Conservation (phyloP, 1,140 invertebrate species). For the Cecropterus lyciades region DNA sequence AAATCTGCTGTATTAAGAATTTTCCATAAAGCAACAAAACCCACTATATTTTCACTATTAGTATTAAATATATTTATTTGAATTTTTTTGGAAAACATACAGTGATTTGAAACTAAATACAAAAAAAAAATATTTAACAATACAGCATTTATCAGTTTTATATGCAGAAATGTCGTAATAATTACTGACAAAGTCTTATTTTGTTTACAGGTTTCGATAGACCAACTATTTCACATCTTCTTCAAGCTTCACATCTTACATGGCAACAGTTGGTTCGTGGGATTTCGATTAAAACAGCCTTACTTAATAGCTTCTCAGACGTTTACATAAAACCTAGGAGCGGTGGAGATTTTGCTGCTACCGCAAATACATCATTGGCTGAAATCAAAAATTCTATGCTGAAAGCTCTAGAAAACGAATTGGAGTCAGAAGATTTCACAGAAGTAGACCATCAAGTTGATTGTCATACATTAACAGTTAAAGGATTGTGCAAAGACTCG, state of each 20-base stretch:
- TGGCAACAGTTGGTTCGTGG: conserved; percentile 87
- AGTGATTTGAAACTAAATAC: too few species aligned
- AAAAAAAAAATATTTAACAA: too few species aligned
- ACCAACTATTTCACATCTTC: conserved; percentile 85
- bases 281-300: conserved; percentile 80
- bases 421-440: conserved; percentile 50
- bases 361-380: conserved; percentile 63
- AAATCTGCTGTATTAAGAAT: too few species aligned
- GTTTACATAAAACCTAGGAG: conserved; percentile 88
- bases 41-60: too few species aligned
- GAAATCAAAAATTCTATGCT: conserved; percentile 81
- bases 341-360: conserved; percentile 79
- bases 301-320: conserved; percentile 86
- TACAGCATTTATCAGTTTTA: too few species aligned
- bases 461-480: conserved; percentile 63
- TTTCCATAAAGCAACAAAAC: too few species aligned
- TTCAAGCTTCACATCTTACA: conserved; percentile 87
- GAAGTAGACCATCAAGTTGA: conserved; percentile 24
- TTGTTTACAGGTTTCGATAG: conserved; percentile 81
- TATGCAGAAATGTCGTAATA: too few species aligned
- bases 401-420: conserved; percentile 59
- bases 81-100: too few species aligned
- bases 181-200: not conserved
- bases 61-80: too few species aligned
- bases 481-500: conserved; percentile 61